Conservation (phyloP, 1,140 invertebrate genomes). For the Solenopsis fugax region DNA sequence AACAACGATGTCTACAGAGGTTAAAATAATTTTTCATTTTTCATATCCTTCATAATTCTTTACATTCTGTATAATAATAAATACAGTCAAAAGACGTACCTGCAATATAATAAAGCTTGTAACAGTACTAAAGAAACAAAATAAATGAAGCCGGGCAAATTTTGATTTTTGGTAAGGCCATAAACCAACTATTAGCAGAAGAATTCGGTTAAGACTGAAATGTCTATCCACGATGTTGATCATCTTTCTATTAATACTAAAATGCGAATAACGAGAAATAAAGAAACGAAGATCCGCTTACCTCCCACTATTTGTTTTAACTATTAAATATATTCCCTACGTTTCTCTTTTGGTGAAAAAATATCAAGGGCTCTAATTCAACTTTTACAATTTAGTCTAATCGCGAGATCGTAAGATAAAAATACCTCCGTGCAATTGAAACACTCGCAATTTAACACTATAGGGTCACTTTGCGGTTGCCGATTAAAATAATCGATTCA, state of each 20-base stretch:
- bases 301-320: neutral
- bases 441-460: neutral
- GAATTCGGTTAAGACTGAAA: constrained; percentile 15
- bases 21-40: too few species aligned
- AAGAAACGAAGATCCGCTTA: neutral
- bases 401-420: too few species aligned
- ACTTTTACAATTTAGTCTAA: too few species aligned
- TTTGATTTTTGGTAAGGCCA: neutral
- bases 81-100: neutral
- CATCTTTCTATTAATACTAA: neutral
- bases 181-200: neutral
- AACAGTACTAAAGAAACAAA: neutral
- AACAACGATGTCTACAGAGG: too few species aligned
- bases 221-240: neutral
- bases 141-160: neutral
- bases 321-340: too few species aligned
- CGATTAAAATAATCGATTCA: neutral
- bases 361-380: too few species aligned
- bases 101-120: neutral
- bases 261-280: neutral
- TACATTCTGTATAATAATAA: too few species aligned
- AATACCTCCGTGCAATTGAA: too few species aligned
- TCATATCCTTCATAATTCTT: too few species aligned
- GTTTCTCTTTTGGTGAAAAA: too few species aligned
- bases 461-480: neutral